These are phyloP conservation scores for Acleris holmiana DNA, from an alignment of 2,888 invertebrate genomes.

Conservation along the genomic window DNA sequence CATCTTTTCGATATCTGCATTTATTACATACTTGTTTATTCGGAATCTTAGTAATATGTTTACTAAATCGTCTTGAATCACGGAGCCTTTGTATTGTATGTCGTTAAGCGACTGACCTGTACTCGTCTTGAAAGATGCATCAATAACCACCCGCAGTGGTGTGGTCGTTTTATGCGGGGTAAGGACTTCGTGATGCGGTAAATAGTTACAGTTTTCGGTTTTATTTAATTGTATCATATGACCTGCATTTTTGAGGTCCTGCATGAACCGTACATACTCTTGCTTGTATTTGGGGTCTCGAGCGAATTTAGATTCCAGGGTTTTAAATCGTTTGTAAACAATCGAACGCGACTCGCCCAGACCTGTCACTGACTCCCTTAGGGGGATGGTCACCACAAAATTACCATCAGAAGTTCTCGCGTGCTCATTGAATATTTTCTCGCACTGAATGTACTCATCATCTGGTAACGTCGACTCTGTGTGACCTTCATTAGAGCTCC, in stretches of 20 bases:
- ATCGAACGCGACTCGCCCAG: rapidly evolving
- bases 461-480: too few relatives aligned
- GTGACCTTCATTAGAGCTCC: too few relatives aligned
- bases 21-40: background rate
- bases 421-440: background rate
- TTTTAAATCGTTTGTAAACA: background rate
- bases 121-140: background rate
- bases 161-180: background rate
- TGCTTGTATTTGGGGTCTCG: background rate
- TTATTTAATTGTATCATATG: too few relatives aligned
- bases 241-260: background rate
- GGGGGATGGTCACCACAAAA: background rate
- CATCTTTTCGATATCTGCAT: too few relatives aligned
- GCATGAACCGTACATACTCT: background rate
- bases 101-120: background rate
- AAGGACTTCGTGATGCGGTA: background rate
- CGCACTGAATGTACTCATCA: background rate
- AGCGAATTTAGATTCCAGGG: background rate
- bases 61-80: background rate
- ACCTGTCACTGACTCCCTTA: background rate
- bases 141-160: background rate
- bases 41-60: background rate
- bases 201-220: too few relatives aligned
- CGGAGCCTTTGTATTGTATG: background rate
- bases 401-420: background rate